Evolutionary conservation across 2,888 invertebrate genomes (phyloP).

Genomic region (Phalera bucephala): DNA sequence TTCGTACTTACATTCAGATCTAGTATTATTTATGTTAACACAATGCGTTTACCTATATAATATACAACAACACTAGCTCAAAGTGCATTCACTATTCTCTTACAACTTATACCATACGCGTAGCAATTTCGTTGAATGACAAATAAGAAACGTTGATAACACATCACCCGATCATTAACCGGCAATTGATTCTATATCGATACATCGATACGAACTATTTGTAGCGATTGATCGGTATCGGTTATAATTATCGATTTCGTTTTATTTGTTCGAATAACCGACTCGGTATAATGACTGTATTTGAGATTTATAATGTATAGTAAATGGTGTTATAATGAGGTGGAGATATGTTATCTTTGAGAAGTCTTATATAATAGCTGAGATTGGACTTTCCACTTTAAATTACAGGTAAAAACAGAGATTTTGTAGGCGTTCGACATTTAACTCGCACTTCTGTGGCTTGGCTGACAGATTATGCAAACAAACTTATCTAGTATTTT

Average conservation of each 20-base stretch:
- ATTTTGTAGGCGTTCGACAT: no score
- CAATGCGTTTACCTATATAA: no score
- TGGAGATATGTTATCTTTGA: not conserved
- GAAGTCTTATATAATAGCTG: no score
- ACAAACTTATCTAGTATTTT: no score
- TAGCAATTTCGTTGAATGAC: constrained; percentile 76
- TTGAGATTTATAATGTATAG: constrained; percentile 5
- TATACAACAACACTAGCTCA: no score
- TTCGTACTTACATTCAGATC: no score
- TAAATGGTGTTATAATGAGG: not conserved
- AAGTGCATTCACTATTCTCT: no score
- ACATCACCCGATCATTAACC: constrained; percentile 57
- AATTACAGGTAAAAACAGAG: no score
- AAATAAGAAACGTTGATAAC: constrained; percentile 76
- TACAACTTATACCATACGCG: constrained; percentile 32
- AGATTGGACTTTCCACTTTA: no score
- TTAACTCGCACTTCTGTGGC: no score
- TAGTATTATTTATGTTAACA: no score
- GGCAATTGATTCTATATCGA: constrained; percentile 69
- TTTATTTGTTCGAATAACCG: constrained; percentile 39
- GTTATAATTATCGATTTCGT: constrained; percentile 42
- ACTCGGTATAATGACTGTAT: constrained; percentile 21
- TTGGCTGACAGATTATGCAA: no score
- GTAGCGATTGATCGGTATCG: constrained; percentile 54
- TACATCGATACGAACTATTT: constrained; percentile 54